Evolutionary conservation across 2,797 vertebrate species (phyloP).

Genomic region (Lerista edwardsae): DNA sequence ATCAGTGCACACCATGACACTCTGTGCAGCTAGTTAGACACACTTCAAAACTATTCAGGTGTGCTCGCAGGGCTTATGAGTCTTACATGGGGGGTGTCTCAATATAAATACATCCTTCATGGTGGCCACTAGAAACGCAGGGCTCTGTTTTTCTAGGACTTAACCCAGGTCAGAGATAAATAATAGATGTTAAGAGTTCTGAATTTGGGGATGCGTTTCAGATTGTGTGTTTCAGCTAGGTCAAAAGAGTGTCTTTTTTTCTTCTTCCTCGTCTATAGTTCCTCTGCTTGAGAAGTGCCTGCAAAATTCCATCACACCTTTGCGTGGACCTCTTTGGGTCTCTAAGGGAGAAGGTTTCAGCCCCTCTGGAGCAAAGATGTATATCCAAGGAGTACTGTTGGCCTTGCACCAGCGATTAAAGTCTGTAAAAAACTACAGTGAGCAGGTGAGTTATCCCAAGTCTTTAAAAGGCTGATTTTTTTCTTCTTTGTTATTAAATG

Average conservation of each 20-base stretch:
- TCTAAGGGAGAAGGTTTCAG: conserved; percentile 78
- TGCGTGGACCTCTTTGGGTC: conserved; percentile 75
- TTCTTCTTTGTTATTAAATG: conserved; percentile 62
- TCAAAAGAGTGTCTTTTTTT: conserved; percentile 69
- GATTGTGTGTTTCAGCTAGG: conserved; percentile 64
- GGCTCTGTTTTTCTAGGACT: conserved; percentile 77
- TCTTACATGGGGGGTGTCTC: conserved; percentile 78
- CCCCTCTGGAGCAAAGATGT: conserved; percentile 75
- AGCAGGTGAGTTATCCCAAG: conserved; percentile 80
- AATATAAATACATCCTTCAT: conserved; percentile 82
- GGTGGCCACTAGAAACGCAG: conserved; percentile 82
- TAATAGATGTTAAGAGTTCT: conserved; percentile 79
- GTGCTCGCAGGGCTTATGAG: conserved; percentile 77
- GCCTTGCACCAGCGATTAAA: conserved; percentile 72
- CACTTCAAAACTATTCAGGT: conserved; percentile 89
- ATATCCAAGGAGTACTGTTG: conserved; percentile 72
- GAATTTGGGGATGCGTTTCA: conserved; percentile 61
- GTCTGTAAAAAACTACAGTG: conserved; percentile 72
- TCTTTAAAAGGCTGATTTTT: conserved; percentile 68
- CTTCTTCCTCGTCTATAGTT: conserved; percentile 61
- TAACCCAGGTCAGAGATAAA: conserved; percentile 81
- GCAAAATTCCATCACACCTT: conserved; percentile 78
- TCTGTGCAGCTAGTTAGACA: conserved; percentile 85
- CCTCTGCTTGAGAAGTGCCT: conserved; percentile 76
- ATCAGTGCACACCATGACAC: conserved; percentile 93